Percentiles rank a stretch among this genome's conserved stretches.
These are phyloP conservation scores for Trypoxylus dichotomus DNA, from an alignment of 1,140 invertebrate species.

Conservation along the genomic window DNA sequence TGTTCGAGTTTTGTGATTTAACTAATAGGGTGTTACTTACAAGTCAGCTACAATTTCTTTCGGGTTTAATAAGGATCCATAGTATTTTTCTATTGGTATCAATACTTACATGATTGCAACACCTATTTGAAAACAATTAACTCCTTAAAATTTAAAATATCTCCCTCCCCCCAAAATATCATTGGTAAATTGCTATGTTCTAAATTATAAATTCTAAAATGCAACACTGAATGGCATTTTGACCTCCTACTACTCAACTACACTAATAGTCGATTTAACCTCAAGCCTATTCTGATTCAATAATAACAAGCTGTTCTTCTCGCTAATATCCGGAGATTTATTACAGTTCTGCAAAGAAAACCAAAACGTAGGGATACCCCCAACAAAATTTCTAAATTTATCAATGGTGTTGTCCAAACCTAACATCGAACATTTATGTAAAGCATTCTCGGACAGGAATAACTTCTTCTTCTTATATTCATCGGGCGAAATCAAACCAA, in stretches of 20 bases:
- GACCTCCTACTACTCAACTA: not conserved
- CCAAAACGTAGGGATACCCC: not conserved
- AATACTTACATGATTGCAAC: too few species aligned
- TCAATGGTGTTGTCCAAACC: not conserved
- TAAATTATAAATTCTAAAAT: too few species aligned
- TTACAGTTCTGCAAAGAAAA: not conserved
- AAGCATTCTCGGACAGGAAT: not conserved
- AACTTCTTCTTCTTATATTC: not conserved
- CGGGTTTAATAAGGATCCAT: too few species aligned
- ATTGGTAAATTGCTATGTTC: too few species aligned
- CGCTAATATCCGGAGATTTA: not conserved
- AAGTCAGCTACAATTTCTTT: too few species aligned
- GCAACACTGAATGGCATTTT: too few species aligned
- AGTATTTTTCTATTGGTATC: too few species aligned
- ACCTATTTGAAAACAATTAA: too few species aligned
- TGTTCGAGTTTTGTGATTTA: too few species aligned
- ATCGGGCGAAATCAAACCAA: not conserved
- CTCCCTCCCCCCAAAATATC: too few species aligned
- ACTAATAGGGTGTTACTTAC: too few species aligned
- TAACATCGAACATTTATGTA: not conserved
- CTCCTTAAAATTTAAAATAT: too few species aligned
- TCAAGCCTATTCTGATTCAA: not conserved
- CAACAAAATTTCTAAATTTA: constrained; percentile 4
- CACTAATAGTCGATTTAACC: not conserved
- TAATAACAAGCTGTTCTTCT: not conserved